These are phyloP conservation scores for Rhombomys opimus DNA, from an alignment of 2,113 vertebrate species.

Conservation along the genomic window DNA sequence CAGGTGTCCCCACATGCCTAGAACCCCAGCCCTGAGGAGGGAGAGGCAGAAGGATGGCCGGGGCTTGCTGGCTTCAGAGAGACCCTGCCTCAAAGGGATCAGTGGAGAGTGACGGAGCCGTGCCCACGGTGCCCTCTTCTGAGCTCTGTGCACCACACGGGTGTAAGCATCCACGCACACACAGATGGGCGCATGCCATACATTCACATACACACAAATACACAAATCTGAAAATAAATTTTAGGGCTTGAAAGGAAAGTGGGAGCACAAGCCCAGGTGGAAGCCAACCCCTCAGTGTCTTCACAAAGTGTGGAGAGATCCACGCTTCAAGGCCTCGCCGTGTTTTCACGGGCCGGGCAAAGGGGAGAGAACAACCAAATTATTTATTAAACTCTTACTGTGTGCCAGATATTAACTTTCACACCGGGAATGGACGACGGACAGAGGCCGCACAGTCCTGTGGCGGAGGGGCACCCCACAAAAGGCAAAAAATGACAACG, in stretches of 20 bases:
- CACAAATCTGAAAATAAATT: no score
- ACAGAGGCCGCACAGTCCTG: background rate
- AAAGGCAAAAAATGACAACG: background rate
- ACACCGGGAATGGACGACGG: background rate
- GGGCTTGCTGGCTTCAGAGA: background rate
- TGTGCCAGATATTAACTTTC: background rate
- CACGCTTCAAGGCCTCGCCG: fast-evolving
- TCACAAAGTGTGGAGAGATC: background rate
- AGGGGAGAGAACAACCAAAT: background rate
- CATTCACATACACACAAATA: background rate
- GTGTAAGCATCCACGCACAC: background rate
- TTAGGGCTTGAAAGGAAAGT: background rate
- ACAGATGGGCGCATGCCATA: no score
- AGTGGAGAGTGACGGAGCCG: background rate
- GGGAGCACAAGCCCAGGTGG: background rate
- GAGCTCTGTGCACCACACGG: background rate
- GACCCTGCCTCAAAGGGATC: background rate
- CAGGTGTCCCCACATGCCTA: background rate
- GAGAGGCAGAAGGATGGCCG: background rate
- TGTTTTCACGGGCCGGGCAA: background rate
- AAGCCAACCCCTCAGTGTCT: background rate
- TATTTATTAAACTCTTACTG: background rate
- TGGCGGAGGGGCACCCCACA: background rate
- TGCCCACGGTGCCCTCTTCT: background rate
- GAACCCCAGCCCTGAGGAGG: background rate